A percentile compares a stretch with the other conserved stretches of the same genome.
Conservation (phyloP, 2,888 invertebrate genomes). For the Polyommatus icarus region DNA sequence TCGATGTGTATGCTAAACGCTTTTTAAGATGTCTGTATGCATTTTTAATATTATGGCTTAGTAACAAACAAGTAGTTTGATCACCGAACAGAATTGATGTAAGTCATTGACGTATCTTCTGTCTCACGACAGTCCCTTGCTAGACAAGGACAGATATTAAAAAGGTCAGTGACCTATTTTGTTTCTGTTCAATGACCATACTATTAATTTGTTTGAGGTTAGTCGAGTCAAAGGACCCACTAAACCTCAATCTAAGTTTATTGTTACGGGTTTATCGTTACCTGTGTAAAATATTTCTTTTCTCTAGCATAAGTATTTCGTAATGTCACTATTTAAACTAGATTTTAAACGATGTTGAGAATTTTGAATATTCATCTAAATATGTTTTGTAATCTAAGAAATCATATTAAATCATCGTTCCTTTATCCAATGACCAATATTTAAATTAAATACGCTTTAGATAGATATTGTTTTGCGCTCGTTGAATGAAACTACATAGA, state of each 20-base stretch:
- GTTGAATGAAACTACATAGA: slow-evolving; percentile 38
- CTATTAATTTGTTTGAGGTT: not conserved
- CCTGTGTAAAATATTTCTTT: slow-evolving; percentile 49
- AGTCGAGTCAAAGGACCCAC: not conserved
- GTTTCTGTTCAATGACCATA: not conserved
- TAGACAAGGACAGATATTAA: slow-evolving; percentile 2
- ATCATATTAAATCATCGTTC: slow-evolving; percentile 26
- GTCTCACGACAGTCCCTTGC: not conserved
- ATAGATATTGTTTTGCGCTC: slow-evolving; percentile 40
- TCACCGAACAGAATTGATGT: not conserved
- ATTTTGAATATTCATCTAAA: slow-evolving; percentile 29
- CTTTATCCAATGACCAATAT: slow-evolving; percentile 32
- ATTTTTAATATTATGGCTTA: slow-evolving; percentile 6
- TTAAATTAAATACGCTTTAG: slow-evolving; percentile 25
- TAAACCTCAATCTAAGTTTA: slow-evolving; percentile 43
- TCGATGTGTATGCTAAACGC: slow-evolving; percentile 9
- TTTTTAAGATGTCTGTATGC: slow-evolving; percentile 21
- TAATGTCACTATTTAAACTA: slow-evolving; percentile 30
- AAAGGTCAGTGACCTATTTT: not conserved
- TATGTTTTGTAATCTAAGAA: slow-evolving; percentile 21
- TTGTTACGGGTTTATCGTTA: slow-evolving; percentile 57
- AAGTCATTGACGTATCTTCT: not conserved
- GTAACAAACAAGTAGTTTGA: not conserved
- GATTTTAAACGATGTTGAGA: slow-evolving; percentile 32
- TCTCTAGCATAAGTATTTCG: slow-evolving; percentile 36